Evolutionary conservation across 2,888 invertebrate species (phyloP), one percentile per base, ranked within the genome.

Genomic region (Sarcophaga rosellei): DNA sequence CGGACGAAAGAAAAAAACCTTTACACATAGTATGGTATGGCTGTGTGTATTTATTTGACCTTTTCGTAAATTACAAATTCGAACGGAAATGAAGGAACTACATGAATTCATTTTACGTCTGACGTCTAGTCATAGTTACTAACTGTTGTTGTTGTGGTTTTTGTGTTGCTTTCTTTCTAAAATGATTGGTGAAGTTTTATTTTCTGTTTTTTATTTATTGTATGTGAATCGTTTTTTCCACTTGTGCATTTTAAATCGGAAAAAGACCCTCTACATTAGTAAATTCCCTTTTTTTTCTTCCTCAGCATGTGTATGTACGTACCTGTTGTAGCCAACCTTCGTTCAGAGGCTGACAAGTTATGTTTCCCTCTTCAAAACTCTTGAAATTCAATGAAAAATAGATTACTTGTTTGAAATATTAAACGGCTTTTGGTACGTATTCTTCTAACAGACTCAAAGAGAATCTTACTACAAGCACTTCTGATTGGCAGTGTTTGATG

Each of bases 41-140:
- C 53, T 25, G 66, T 45, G 45, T 65, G 68, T 69, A 72, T 84
- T 63, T 69, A 72, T 84, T 63, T 70, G 74, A 80, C 75, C 80
- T 72, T 81, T 74, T 57, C 59, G 75, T 76, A 80, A 80, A 84
- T 80, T 80, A 76, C 65, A 78, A 85, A 74, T 77, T 69, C 74
- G 69, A 78, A 74, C 85, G 81, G 85, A 85, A 75, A 81, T 81
- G 80, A 81, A 84, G 84, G 81, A 73, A 84, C 84, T 80, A 77
- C 80, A 84, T 81, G 78, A 78, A 85, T 78, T 81, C 74, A 66
- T 73, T 73, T 35, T 25, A 44, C 21, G 81, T 74, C 69, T 63
- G 74, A 47, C 85, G 85, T 81, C 74, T 70, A 81, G 81, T 70
- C 81, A 53, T 59, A 78, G 47, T n/a, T 45, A 65, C 72, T 73